Evolutionary conservation across 2,888 invertebrate genomes (phyloP), one percentile per base, ranked within the genome.

Genomic region (Fragum fragum): DNA sequence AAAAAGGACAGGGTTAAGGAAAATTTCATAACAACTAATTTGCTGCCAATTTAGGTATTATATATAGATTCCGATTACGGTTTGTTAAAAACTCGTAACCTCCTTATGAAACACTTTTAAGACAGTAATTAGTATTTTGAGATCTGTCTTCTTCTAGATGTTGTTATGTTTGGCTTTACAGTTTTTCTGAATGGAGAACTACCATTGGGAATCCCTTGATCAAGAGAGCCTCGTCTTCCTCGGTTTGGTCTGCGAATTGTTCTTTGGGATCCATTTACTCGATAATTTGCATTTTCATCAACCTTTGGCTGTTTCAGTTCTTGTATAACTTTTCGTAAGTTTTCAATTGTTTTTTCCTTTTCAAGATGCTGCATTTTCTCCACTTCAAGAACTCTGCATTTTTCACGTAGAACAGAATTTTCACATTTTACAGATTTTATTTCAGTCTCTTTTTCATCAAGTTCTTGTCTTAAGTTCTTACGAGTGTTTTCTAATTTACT

Each of bases 321-420:
- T 36, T 87, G 70, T 0, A 89, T 85, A 73, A 89, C 85, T 39
- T 86, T 76, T 28, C 81, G 82, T 23, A 91, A 73, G 70, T 89
- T 88, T 53, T 81, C 76, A 23, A 90, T 61, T 29, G 89, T 89
- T 71, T 87, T 85, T 69, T 90, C 89, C 66, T 91, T 89, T 53
- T 90, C 89, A 16, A 88, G 23, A 71, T 89, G 88, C 61, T 87
- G 85, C 26, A 70, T 69, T 55, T 85, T 85, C 2, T 79, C 81
- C 59, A 70, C 59, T 59, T 85, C 80, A 3, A 88, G 76, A 47
- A 74, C 61, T 23, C 79, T 82, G 47, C 85, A 81, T 69, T 86
- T 87, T n/a, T 82, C 79, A 21, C 59, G 66, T 23, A 88, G 57
- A 0, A 80, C 59, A n/a, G 75, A 66, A 74, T 86, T 87, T 69